These are phyloP conservation scores for Chaitophorus viminalis DNA, from an alignment of 2,888 invertebrate genomes.

Conservation along the genomic window DNA sequence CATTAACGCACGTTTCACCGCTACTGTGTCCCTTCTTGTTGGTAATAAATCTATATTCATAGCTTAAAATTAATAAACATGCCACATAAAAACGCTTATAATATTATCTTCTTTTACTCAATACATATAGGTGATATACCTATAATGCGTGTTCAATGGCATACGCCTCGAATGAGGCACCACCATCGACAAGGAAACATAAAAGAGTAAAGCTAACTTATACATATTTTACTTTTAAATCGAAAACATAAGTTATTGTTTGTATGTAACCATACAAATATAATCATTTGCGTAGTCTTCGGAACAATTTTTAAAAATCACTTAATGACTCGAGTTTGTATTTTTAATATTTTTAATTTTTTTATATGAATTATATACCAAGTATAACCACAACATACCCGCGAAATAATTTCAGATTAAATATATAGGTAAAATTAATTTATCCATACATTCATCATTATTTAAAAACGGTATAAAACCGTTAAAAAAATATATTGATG, in stretches of 20 bases:
- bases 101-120: constrained; percentile 29
- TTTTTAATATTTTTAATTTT: background rate
- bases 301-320: background rate
- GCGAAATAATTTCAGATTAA: background rate
- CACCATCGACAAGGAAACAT: constrained; percentile 1
- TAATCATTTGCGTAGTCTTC: background rate
- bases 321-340: no score
- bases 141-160: background rate
- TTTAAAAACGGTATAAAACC: background rate
- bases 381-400: background rate
- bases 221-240: constrained; percentile 9
- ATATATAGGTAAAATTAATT: background rate
- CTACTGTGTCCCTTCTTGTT: constrained; percentile 46
- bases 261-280: background rate
- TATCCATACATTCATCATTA: background rate
- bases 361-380: background rate
- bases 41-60: constrained; percentile 38
- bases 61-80: constrained; percentile 53
- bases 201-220: background rate
- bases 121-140: background rate
- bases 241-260: constrained; percentile 16
- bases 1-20: constrained; percentile 53
- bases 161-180: background rate
- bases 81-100: constrained; percentile 21
- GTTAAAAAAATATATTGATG: background rate